Evolutionary conservation across 2,113 vertebrate genomes (phyloP), one percentile per base, ranked within the genome.

Genomic region (Epinephelus cyanopodus): DNA sequence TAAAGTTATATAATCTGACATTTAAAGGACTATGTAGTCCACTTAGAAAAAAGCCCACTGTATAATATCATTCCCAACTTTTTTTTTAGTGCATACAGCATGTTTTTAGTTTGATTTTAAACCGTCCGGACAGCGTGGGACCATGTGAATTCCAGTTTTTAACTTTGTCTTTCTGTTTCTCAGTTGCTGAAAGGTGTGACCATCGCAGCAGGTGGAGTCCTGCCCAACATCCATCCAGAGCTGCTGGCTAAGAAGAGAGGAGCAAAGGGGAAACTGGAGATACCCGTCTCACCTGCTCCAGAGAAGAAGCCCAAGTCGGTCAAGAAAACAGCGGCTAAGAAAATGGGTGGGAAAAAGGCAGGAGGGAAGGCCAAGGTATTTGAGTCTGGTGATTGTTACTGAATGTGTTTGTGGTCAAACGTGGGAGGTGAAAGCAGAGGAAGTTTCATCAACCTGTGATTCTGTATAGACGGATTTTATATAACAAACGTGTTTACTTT

Each of bases 221-320:
- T 99, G 87, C 98, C 98, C 82, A 99, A 99, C 92, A 99, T 99
- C 89, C 98, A 99, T 48, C 98, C 98, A 14, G 98, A 99, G 91
- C 93, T 99, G 81, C 81, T 99, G 92, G 97, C 98, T 11, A 99
- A 99, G 95, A 99, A 99, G 93, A 91, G 97, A 13, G 97, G 98
- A 29, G 96, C 96, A 60, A 98, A 97, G 95, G 97, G 97, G 77
- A 99, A 99, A 91, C 93, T 99, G 93, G 98, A 99, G 95, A 97
- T 96, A 18, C 97, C 97, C 45, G 96, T 97, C 81, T 96, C 97
- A 4, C 97, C 97, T 14, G 96, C 98, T 7, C 97, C 97, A 1
- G 96, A 97, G 89, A 99, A 97, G 93, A 99, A 97, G 89, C 94
- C 96, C 89, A 99, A 99, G 87, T 14, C 91, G 0, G 96, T 96